Conservation (phyloP, 2,888 invertebrate species). For the Meloe dianella region DNA sequence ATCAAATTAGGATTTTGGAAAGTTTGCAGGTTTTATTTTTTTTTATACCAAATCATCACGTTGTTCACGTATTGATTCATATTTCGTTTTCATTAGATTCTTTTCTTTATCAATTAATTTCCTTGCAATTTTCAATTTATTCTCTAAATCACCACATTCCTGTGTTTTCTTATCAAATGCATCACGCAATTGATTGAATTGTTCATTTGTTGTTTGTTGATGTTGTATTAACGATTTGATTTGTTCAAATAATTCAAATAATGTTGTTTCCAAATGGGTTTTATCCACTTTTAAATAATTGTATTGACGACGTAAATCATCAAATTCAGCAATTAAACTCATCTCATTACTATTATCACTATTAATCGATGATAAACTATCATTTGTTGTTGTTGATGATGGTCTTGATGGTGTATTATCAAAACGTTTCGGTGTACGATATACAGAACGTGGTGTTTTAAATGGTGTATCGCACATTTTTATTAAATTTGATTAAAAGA, state of each 20-base stretch:
- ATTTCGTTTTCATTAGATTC: conserved; percentile 70
- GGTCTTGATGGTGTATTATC: conserved; percentile 10
- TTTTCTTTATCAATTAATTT: conserved; percentile 82
- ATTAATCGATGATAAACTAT: conserved; percentile 34
- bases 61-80: conserved; percentile 64
- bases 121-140: conserved; percentile 81
- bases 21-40: no score
- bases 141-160: conserved; percentile 77
- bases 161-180: conserved; percentile 74
- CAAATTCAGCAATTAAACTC: conserved; percentile 44
- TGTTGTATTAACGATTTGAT: conserved; percentile 75
- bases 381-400: conserved; percentile 38
- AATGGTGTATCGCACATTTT: conserved; percentile 21
- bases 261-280: conserved; percentile 28
- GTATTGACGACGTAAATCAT: conserved; percentile 42
- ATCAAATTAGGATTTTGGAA: no score
- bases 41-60: conserved; percentile 75
- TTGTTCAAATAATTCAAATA: conserved; percentile 68
- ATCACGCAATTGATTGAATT: conserved; percentile 74
- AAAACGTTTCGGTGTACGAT: neutral
- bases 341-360: conserved; percentile 31
- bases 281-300: conserved; percentile 33
- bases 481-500: neutral
- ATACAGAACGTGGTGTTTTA: conserved; percentile 37
- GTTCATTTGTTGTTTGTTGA: conserved; percentile 72